A percentile compares a stretch with the other conserved stretches of the same genome.
These are phyloP conservation scores for Epinotia ramella DNA, from an alignment of 2,888 invertebrate genomes.

Conservation along the genomic window DNA sequence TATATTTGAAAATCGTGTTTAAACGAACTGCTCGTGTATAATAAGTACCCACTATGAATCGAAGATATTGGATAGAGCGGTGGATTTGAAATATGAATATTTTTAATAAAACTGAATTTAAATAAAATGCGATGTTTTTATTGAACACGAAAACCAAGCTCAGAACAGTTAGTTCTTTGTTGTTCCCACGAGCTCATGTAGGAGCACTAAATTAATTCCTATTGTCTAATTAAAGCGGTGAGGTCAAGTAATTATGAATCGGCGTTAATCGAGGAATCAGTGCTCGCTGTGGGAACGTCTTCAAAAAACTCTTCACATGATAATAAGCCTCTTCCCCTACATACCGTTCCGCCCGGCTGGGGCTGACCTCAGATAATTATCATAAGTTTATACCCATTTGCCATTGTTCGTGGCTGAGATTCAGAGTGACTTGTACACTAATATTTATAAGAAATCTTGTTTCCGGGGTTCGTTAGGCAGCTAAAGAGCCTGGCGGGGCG, in stretches of 20 bases:
- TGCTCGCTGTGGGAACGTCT: constrained; percentile 82
- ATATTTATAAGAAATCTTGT: constrained; percentile 63
- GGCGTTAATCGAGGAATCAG: constrained; percentile 80
- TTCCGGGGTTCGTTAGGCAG: constrained; percentile 41
- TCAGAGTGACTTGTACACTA: constrained; percentile 58
- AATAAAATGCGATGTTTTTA: constrained; percentile 56
- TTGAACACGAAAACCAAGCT: constrained; percentile 6
- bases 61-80: constrained; percentile 61
- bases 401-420: constrained; percentile 78
- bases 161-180: neutral
- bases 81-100: constrained; percentile 78
- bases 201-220: constrained; percentile 58
- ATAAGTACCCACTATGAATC: constrained; percentile 57
- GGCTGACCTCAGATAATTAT: constrained; percentile 81
- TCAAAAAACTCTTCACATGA: constrained; percentile 83
- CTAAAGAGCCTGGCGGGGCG: constrained; percentile 11
- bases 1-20: constrained; percentile 69
- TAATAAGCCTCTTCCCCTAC: constrained; percentile 76
- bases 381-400: constrained; percentile 76
- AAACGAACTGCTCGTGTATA: constrained; percentile 60
- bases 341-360: constrained; percentile 79
- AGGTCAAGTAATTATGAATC: constrained; percentile 82
- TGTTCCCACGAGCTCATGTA: constrained; percentile 54
- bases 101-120: constrained; percentile 81
- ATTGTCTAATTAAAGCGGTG: constrained; percentile 72